Conservation (phyloP, 1,140 invertebrate species). For the Trichoplusia ni region DNA sequence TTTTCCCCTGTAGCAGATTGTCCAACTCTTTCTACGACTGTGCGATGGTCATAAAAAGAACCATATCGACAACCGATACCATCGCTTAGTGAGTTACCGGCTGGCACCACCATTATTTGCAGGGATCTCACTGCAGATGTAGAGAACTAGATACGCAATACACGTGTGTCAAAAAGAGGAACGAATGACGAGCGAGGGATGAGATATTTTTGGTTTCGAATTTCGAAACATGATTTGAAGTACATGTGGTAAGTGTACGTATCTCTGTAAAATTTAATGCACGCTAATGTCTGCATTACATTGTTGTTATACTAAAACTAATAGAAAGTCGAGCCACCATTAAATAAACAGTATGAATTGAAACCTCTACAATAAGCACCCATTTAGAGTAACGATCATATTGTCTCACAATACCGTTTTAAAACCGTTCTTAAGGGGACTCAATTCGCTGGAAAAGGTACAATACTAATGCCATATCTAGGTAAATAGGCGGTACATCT, state of each 20-base stretch:
- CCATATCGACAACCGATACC: constrained; percentile 65
- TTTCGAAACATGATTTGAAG: too few species aligned
- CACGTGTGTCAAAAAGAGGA: too few species aligned
- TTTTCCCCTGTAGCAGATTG: constrained; percentile 33
- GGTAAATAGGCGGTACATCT: constrained; percentile 45
- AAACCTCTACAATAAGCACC: neutral
- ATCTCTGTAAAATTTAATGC: too few species aligned
- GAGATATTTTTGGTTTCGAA: too few species aligned
- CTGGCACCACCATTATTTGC: constrained; percentile 56
- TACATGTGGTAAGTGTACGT: too few species aligned
- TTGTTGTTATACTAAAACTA: too few species aligned
- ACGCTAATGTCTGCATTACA: neutral
- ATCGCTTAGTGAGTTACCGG: constrained; percentile 70
- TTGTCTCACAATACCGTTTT: constrained; percentile 7
- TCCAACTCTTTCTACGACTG: constrained; percentile 59
- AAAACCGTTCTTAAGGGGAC: neutral
- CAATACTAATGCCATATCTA: constrained; percentile 55
- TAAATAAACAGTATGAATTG: neutral
- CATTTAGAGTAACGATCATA: constrained; percentile 7
- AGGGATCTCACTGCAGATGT: constrained; percentile 18
- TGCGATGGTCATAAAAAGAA: constrained; percentile 67
- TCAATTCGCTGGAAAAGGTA: constrained; percentile 7
- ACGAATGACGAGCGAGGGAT: too few species aligned
- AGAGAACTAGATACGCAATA: neutral
- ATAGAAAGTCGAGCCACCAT: neutral